Evolutionary conservation across 1,140 invertebrate species (phyloP), one percentile per base, ranked within the genome.

Genomic region (Cardiocondyla obscurior): DNA sequence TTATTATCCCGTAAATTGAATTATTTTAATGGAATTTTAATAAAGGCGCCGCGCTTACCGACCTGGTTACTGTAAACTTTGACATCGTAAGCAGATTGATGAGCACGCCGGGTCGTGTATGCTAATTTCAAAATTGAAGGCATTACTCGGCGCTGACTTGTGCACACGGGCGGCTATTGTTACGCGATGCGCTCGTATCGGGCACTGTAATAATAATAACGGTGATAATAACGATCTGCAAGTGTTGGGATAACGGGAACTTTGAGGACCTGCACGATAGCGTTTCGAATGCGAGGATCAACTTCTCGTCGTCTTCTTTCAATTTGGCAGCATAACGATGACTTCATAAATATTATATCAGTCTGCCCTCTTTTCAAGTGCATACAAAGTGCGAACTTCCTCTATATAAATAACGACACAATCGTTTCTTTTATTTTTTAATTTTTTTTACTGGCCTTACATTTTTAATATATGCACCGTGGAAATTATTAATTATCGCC

Each of bases 51-150:
- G 19, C 14, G n/a, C 3, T 5, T 14, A 55, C 4, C 44, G 36
- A 30, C n/a, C n/a, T 14, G 7, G 7, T n/a, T 51, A 67, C 39
- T 39, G 64, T 57, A 44, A 64, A 79, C 55, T 69, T 42, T 14
- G 10, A 19, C 8, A 51, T 22, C 22, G 28, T 64, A 64, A 77
- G 60, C 57, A 25, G 55, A 49, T 64, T 42, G 60, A 64, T 16
- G 22, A 28, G 16, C 12, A 25, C 49, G 36, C 39, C 58, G 12
- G 12, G 49, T 22, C 51, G 39, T 36, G 42, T 77, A 72, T 36
- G 73, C 55, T 81, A 73, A 84, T 85, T 70, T 77, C n/a, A 14
- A 55, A 67, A 49, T 82, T 69, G 22, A 85, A 81, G 51, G 60
- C 73, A 46, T 53, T 67, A 62, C 36, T 30, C 30, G 39, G 28